Conservation (phyloP, 1,140 invertebrate species). For the Carcinoscorpius rotundicauda region DNA sequence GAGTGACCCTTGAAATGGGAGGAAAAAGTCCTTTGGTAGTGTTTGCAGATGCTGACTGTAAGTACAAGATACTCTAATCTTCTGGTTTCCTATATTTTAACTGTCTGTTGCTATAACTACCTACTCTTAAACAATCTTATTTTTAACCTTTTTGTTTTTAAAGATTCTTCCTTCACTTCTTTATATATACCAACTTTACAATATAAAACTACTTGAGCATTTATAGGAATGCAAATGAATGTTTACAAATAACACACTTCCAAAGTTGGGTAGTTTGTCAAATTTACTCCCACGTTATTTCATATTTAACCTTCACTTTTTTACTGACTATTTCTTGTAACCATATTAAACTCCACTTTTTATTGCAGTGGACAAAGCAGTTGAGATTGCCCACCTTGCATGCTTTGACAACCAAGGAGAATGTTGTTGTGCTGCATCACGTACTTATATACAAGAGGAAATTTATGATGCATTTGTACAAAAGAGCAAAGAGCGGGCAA, state of each 20-base stretch:
- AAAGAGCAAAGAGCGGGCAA: constrained; percentile 48
- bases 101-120: neutral
- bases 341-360: constrained; percentile 10
- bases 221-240: no score
- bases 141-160: no score
- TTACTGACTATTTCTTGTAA: no score
- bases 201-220: no score
- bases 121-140: no score
- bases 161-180: no score
- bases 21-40: constrained; percentile 47
- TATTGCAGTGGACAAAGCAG: constrained; percentile 36
- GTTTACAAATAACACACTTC: no score
- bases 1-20: constrained; percentile 45
- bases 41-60: constrained; percentile 39
- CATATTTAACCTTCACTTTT: no score
- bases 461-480: constrained; percentile 93
- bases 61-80: neutral
- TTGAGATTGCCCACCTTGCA: constrained; percentile 32
- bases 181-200: no score
- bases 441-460: constrained; percentile 61
- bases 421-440: constrained; percentile 66
- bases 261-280: no score
- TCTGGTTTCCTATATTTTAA: neutral
- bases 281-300: no score
- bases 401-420: constrained; percentile 48